phyloP scores from a whole-genome alignment of 2,888 invertebrate species.

The Ichneumoninae sp. region DNA sequence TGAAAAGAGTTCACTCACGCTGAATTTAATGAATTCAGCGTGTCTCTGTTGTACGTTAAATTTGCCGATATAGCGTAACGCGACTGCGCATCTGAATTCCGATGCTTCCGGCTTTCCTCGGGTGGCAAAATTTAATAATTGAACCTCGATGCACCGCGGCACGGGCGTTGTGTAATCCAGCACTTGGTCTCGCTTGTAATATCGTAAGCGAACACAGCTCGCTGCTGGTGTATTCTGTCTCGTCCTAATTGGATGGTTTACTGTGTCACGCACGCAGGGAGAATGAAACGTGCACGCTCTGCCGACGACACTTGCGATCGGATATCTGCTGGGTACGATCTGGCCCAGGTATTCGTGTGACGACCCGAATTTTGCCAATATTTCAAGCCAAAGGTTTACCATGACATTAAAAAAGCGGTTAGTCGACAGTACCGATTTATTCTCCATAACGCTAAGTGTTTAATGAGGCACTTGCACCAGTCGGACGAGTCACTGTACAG shows the following conservation, averaged over 20 bases:
- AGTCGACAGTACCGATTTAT: too few relatives aligned
- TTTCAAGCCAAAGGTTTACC: neutral
- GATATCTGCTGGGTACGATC: neutral
- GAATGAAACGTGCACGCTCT: slow-evolving; percentile 27
- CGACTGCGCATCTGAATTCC: neutral
- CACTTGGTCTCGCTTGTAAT: slow-evolving; percentile 48
- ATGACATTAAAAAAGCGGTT: neutral
- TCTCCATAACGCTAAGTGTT: too few relatives aligned
- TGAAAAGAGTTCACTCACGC: neutral
- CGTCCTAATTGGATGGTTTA: slow-evolving; percentile 72
- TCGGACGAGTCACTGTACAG: too few relatives aligned
- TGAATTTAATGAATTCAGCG: slow-evolving; percentile 19
- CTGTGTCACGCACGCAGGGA: slow-evolving; percentile 53
- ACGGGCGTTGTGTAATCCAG: slow-evolving; percentile 32
- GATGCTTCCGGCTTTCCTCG: slow-evolving; percentile 5
- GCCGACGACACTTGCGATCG: neutral
- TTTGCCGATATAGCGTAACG: neutral
- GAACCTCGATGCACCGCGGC: slow-evolving; percentile 11
- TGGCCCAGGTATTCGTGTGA: neutral
- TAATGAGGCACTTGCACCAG: too few relatives aligned
- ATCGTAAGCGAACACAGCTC: neutral
- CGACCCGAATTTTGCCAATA: neutral
- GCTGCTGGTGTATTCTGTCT: neutral
- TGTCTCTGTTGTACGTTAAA: neutral
- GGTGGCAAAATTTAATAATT: slow-evolving; percentile 13